Percentiles rank a stretch among this genome's conserved stretches.
phyloP scores from a whole-genome alignment of 2,888 invertebrate species.

The Uropetala carovei region DNA sequence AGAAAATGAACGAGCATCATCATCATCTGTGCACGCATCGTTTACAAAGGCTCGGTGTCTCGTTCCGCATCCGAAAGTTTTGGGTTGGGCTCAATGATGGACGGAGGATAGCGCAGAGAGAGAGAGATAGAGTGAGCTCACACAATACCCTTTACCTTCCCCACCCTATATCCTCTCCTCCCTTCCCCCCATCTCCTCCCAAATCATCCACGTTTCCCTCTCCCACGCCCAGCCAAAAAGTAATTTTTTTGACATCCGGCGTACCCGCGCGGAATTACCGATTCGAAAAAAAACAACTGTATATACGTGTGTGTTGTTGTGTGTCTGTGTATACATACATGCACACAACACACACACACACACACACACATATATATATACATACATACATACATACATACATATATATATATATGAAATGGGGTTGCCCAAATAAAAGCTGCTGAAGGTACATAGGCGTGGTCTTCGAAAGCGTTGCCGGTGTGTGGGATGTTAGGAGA shows the following conservation, averaged over 20 bases:
- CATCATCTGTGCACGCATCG: conserved; percentile 31
- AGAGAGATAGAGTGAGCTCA: not conserved
- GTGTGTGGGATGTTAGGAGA: not conserved
- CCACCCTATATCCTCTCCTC: not conserved
- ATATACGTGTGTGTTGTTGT: not conserved
- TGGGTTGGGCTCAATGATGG: conserved; percentile 4
- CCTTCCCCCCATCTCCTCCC: not conserved
- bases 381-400: too few relatives aligned
- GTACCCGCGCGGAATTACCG: conserved; percentile 7
- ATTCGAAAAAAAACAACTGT: not conserved
- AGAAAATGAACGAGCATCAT: conserved; percentile 4
- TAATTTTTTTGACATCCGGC: conserved; percentile 26
- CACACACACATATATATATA: too few relatives aligned
- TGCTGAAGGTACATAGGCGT: not conserved
- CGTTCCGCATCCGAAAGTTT: conserved; percentile 39
- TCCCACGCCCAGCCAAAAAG: not conserved
- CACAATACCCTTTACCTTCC: not conserved
- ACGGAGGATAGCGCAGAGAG: conserved; percentile 20
- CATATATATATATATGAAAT: too few relatives aligned
- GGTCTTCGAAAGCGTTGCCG: not conserved
- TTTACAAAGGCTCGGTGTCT: conserved; percentile 3
- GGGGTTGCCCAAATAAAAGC: not conserved
- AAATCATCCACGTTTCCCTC: not conserved
- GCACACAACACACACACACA: too few relatives aligned
- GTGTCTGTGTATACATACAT: too few relatives aligned